These are phyloP conservation scores for Ceuthmochares aereus DNA, from an alignment of 2,113 vertebrate genomes.

Conservation along the genomic window DNA sequence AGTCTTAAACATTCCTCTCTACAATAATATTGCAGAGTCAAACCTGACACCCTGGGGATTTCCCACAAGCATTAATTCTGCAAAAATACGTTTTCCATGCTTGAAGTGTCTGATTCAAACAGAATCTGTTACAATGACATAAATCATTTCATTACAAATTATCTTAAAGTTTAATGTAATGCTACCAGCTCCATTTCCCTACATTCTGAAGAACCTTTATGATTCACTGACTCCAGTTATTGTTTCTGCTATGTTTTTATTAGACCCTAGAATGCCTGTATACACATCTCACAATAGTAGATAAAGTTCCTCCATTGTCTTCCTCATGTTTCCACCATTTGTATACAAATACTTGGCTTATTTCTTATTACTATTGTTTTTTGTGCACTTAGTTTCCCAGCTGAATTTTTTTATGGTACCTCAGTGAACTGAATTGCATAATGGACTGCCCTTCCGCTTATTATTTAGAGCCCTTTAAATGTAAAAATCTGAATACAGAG, in stretches of 20 bases:
- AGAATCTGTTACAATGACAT: background rate
- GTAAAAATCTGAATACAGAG: background rate
- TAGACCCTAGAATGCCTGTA: background rate
- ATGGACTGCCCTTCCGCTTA: background rate
- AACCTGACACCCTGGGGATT: background rate
- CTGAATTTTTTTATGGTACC: background rate
- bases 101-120: background rate
- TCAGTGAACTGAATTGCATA: background rate
- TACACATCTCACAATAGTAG: background rate
- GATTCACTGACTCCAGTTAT: background rate
- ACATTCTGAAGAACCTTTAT: background rate
- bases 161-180: background rate
- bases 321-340: background rate
- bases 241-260: background rate
- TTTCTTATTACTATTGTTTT: background rate
- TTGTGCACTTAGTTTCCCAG: background rate
- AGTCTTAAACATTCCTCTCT: background rate
- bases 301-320: background rate
- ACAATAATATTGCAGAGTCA: background rate
- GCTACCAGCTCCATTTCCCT: background rate
- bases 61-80: background rate
- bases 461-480: background rate
- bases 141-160: background rate
- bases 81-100: background rate
- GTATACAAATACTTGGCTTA: background rate